Conservation (phyloP, 2,113 vertebrate species). For the Sinocyclocheilus grahami region DNA sequence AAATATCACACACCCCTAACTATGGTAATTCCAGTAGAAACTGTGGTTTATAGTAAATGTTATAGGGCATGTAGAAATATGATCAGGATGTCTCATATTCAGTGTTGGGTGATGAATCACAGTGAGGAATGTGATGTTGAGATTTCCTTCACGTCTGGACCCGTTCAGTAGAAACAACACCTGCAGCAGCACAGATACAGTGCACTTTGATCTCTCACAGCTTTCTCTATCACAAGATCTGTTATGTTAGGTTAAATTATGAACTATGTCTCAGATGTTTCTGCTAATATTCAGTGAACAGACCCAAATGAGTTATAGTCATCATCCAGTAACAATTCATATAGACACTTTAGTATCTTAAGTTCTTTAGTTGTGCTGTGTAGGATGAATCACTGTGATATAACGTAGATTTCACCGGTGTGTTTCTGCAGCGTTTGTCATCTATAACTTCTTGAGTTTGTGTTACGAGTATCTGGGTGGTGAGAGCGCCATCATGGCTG, state of each 20-base stretch:
- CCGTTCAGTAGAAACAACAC: background rate
- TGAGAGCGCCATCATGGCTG: slow-evolving; percentile 94
- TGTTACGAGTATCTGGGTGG: slow-evolving; percentile 96
- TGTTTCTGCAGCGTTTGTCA: slow-evolving; percentile 85
- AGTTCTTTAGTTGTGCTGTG: background rate
- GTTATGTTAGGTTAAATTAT: background rate
- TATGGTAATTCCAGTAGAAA: background rate
- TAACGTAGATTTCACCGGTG: background rate
- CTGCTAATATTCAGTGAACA: background rate
- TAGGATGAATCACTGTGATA: background rate
- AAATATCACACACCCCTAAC: background rate
- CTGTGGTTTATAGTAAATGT: background rate
- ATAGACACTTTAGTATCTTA: background rate
- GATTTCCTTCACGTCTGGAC: background rate
- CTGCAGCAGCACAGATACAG: background rate
- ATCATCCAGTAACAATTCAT: background rate
- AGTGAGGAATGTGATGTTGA: background rate
- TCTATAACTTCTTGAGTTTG: slow-evolving; percentile 96
- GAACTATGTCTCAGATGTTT: background rate
- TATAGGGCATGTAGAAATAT: background rate
- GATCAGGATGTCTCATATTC: background rate
- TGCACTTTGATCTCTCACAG: background rate
- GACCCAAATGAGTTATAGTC: background rate
- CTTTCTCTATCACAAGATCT: background rate
- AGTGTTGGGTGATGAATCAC: background rate